Base-by-base conservation (phyloP, 2,797 vertebrate species). In the Nothura maculosa region DNA sequence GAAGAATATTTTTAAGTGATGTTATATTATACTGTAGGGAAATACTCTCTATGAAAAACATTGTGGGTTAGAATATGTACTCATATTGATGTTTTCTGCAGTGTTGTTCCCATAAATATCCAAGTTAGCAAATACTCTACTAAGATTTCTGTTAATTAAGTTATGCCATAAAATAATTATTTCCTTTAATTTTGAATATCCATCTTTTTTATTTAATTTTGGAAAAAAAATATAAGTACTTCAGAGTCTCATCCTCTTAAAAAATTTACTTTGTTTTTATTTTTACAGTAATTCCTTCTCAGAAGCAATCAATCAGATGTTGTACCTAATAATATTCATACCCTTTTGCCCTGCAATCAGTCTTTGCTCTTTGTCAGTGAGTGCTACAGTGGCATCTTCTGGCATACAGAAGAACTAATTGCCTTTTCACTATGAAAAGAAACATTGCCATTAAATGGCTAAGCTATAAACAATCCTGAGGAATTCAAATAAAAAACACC, bases 351-450 rank as follows among this genome's bases (percentile, higher is more conserved):
- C 36, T 81, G 43, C 17, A 73, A 89, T 85, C 70, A 82, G 47
- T 78, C 78, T 89, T 81, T 60, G 40, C 30, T 67, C 36, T 83
- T 91, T 85, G 17, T 95, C 92, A 95, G 25, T 0, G 97, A 97
- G 92, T 95, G 69, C 74, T 97, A 64, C 72, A 96, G 95, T 94
- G 97, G 92, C 97, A 97, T 96, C 97, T 97, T 96, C 96, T 98
- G 98, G 96, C 89, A 54, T 4, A 77, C 1, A 28, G 63, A 81
- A 82, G 94, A 95, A 97, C 85, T 88, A 85, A 81, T 95, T 77
- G 68, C 69, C 54, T 82, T 78, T 27, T 62, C 3, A 0, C n/a
- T 70, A 48, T 30, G 79, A 84, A 52, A 8, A 38, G 38, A 38
- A 38, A 8, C 10, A 24, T 47, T 75, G 50, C 11, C 80, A 61